Evolutionary conservation across 2,888 invertebrate genomes (phyloP).

Genomic region (Polyommatus icarus): DNA sequence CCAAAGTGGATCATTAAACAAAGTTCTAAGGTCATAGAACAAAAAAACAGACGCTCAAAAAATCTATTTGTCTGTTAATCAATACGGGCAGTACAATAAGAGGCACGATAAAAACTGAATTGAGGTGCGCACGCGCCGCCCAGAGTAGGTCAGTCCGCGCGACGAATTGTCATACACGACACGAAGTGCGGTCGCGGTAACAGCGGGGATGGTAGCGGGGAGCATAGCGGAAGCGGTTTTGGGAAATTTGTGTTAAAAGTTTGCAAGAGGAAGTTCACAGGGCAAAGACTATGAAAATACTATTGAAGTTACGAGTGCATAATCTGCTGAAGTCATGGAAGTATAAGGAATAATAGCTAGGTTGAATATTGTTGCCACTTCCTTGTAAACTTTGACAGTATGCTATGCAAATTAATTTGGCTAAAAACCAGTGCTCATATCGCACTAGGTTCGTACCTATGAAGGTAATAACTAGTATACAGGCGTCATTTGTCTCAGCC

Average conservation of each 20-base stretch:
- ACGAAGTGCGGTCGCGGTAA: slow-evolving; percentile 50
- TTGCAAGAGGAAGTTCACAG: background rate
- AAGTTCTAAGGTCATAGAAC: slow-evolving; percentile 10
- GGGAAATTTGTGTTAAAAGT: background rate
- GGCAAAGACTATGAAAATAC: no score
- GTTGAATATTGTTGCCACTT: background rate
- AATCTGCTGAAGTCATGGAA: background rate
- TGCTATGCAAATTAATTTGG: background rate
- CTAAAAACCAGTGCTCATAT: background rate
- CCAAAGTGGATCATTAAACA: background rate
- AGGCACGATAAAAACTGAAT: slow-evolving; percentile 41
- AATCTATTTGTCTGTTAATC: slow-evolving; percentile 3
- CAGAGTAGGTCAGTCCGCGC: slow-evolving; percentile 60
- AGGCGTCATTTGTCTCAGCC: background rate
- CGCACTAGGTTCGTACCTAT: no score
- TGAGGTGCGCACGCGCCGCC: slow-evolving; percentile 54
- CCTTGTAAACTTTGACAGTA: background rate
- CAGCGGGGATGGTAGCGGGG: slow-evolving; percentile 35
- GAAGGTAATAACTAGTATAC: background rate
- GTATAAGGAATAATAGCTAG: no score
- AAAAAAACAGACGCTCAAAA: slow-evolving; percentile 6
- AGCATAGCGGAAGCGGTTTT: slow-evolving; percentile 28
- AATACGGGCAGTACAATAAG: slow-evolving; percentile 32
- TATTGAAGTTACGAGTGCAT: background rate
- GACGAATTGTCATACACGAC: slow-evolving; percentile 62